These are phyloP conservation scores for Harpagoxenus sublaevis DNA, from an alignment of 2,888 invertebrate species.

Conservation along the genomic window DNA sequence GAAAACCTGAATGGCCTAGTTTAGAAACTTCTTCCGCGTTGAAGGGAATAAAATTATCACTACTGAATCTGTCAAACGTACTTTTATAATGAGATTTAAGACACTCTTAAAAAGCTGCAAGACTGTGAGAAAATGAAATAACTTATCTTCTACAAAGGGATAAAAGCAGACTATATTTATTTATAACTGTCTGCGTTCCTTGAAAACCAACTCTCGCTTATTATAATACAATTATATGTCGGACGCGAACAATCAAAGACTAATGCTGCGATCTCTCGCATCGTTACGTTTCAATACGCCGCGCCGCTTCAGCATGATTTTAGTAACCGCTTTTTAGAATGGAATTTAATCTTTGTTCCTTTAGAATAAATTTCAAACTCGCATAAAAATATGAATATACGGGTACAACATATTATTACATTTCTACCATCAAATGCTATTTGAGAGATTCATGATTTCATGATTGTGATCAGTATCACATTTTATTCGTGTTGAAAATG, in stretches of 20 bases:
- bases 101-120: constrained; percentile 67
- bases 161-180: constrained; percentile 69
- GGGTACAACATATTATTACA: background rate
- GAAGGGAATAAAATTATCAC: constrained; percentile 49
- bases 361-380: background rate
- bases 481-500: constrained; percentile 13
- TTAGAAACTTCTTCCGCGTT: constrained; percentile 23
- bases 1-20: constrained; percentile 17
- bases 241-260: constrained; percentile 26
- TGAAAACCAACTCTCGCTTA: constrained; percentile 30
- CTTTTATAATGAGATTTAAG: constrained; percentile 72
- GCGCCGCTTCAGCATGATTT: background rate
- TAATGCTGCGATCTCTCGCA: background rate
- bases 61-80: constrained; percentile 63
- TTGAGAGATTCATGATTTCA: background rate
- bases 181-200: constrained; percentile 34
- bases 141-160: constrained; percentile 56
- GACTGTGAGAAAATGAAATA: constrained; percentile 55
- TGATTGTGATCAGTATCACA: background rate
- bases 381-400: background rate
- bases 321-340: constrained; percentile 15
- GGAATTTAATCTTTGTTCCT: constrained; percentile 6
- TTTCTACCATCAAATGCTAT: background rate
- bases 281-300: constrained; percentile 1
- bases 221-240: constrained; percentile 29